Evolutionary conservation across 2,797 vertebrate genomes (phyloP), one percentile per base, ranked within the genome.

Genomic region (Sphaeramia orbicularis): DNA sequence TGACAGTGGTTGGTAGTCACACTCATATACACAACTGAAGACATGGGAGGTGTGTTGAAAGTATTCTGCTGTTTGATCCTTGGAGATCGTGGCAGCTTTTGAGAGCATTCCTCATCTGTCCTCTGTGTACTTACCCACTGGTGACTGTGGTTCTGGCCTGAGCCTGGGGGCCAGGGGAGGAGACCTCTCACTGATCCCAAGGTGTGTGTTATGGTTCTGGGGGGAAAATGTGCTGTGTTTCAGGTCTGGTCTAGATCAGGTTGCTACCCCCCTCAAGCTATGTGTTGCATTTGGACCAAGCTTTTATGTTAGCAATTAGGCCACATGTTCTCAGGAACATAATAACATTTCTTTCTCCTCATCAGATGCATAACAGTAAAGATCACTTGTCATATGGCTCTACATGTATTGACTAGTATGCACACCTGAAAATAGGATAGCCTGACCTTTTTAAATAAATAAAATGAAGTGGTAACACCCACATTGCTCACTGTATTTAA

Each of bases 121-220:
- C 10, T 45, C 19, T 85, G 71, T 81, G 55, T 80, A 45, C 80
- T 73, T 68, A 74, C 60, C 57, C 50, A 50, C 27, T 45, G 18
- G 65, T 81, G 54, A 78, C 65, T 11, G 9, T 59, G n/a, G 66
- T 71, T 65, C 65, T 60, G 36, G 36, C 40, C 51, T 50, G 45
- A 70, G 51, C 73, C 64, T 15, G 13, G 50, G 52, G 80, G 70
- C 66, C 21, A 27, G 4, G 53, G 36, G 36, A 60, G 57, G 36
- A 61, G 48, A 62, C 50, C 61, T 71, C 70, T 79, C 30, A 38
- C 68, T 84, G 83, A 82, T 84, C 78, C 68, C 57, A 14, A 67
- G 48, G 66, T 76, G 70, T 91, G 87, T 92, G 87, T 91, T 90
- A 49, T 90, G 86, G 37, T 86, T 91, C 45, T 70, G 51, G 54